A percentile compares a stretch with the other conserved stretches of the same genome.
Evolutionary conservation across 2,888 invertebrate species (phyloP).

Genomic region (Pocota personata): DNA sequence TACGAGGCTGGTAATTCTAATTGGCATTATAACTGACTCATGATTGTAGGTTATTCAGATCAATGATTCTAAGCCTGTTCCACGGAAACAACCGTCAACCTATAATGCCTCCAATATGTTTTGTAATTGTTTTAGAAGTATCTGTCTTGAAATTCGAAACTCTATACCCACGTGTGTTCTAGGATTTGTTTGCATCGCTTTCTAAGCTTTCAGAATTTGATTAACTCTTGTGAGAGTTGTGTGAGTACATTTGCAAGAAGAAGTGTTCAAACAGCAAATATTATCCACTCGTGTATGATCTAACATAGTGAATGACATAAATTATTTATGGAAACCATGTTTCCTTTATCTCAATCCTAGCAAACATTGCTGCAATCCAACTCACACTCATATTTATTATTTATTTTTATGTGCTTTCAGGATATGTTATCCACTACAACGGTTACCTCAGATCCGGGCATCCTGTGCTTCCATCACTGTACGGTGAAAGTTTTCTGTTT

Average conservation of each 20-base stretch:
- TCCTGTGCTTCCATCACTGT: constrained; percentile 96
- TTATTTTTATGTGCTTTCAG: constrained; percentile 63
- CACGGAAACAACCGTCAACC: too few relatives aligned
- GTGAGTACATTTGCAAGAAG: too few relatives aligned
- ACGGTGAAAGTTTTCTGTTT: constrained; percentile 92
- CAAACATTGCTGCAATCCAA: constrained; percentile 4
- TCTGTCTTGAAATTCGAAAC: too few relatives aligned
- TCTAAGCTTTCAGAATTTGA: not conserved
- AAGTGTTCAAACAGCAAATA: not conserved
- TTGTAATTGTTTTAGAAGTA: too few relatives aligned
- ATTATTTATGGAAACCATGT: constrained; percentile 46
- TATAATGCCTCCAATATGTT: too few relatives aligned
- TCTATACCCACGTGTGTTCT: too few relatives aligned
- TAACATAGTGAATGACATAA: constrained; percentile 22
- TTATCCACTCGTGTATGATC: not conserved
- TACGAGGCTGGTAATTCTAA: too few relatives aligned
- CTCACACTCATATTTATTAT: constrained; percentile 47
- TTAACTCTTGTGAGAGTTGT: too few relatives aligned
- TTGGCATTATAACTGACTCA: too few relatives aligned
- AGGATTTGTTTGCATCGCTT: too few relatives aligned
- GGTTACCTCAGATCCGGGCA: constrained; percentile 88
- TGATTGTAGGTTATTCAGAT: too few relatives aligned
- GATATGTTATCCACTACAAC: constrained; percentile 79
- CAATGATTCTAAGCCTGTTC: too few relatives aligned
- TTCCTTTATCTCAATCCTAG: not conserved